A percentile compares a stretch with the other conserved stretches of the same genome.
phyloP scores from a whole-genome alignment of 2,888 invertebrate genomes.

The Nomada ruficornis region DNA sequence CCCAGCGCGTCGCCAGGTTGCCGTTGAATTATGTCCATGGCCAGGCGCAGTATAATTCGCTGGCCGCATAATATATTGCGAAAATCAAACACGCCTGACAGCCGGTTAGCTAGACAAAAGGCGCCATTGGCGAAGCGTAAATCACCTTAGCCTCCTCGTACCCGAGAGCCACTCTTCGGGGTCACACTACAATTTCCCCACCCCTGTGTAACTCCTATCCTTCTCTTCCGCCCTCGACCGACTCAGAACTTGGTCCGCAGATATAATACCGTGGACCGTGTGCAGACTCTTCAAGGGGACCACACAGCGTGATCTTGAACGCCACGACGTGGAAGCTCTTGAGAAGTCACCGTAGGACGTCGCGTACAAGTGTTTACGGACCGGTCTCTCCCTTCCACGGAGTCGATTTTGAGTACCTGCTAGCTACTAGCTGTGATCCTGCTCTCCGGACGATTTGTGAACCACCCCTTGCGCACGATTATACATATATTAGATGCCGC shows the following conservation, averaged over 20 bases:
- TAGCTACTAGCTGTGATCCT: conserved; percentile 60
- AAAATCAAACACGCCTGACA: conserved; percentile 75
- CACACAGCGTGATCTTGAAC: conserved; percentile 69
- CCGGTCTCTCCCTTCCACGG: conserved; percentile 51
- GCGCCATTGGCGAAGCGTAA: conserved; percentile 75
- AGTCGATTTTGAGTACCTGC: conserved; percentile 72
- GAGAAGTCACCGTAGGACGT: conserved; percentile 59
- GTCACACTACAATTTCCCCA: conserved; percentile 40
- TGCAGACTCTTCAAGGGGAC: conserved; percentile 65
- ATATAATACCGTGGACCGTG: conserved; percentile 4
- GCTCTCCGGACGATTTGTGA: conserved; percentile 60
- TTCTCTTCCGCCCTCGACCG: conserved; percentile 14
- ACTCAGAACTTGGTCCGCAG: not conserved
- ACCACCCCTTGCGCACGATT: conserved; percentile 26
- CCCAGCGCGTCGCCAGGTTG: conserved; percentile 33
- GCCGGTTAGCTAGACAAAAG: conserved; percentile 76
- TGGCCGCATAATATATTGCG: conserved; percentile 71
- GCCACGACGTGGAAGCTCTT: conserved; percentile 68
- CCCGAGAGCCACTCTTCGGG: conserved; percentile 42
- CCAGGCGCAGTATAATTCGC: conserved; percentile 69
- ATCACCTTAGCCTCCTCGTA: conserved; percentile 68
- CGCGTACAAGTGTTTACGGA: conserved; percentile 68
- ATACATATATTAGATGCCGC: not conserved
- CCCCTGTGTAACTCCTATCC: not conserved
- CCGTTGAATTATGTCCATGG: conserved; percentile 71